phyloP scores from a whole-genome alignment of 2,113 vertebrate genomes.

The Pterophyllum scalare region DNA sequence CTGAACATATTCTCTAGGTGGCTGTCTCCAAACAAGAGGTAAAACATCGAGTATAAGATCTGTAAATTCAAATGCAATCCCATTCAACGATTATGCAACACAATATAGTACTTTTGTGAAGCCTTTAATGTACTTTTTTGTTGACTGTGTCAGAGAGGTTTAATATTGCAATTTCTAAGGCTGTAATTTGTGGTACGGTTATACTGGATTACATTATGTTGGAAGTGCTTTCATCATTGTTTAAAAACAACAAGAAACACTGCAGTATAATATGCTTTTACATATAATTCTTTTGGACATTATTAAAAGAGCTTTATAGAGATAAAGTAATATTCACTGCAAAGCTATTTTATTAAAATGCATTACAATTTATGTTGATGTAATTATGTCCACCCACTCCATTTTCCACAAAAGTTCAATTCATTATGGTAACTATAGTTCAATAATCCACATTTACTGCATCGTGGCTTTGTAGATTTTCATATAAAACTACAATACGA shows the following conservation, averaged over 20 bases:
- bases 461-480: not conserved
- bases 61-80: constrained; percentile 26
- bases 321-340: not conserved
- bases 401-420: not conserved
- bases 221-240: constrained; percentile 27
- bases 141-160: constrained; percentile 11
- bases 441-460: not conserved
- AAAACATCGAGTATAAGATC: not conserved
- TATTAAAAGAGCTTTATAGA: not conserved
- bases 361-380: constrained; percentile 7
- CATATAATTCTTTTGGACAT: not conserved
- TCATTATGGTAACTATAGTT: constrained; percentile 2
- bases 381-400: not conserved
- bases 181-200: not conserved
- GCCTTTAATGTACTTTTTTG: not conserved
- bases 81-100: constrained; percentile 20
- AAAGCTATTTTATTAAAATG: not conserved
- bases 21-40: not conserved
- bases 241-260: constrained; percentile 15
- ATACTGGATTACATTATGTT: constrained; percentile 8
- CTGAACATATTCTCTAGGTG: not conserved
- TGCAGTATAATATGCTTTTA: not conserved
- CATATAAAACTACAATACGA: not conserved
- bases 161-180: constrained; percentile 16
- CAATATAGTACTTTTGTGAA: not conserved